phyloP scores from a whole-genome alignment of 2,888 invertebrate species.

The Temnothorax unifasciatus region DNA sequence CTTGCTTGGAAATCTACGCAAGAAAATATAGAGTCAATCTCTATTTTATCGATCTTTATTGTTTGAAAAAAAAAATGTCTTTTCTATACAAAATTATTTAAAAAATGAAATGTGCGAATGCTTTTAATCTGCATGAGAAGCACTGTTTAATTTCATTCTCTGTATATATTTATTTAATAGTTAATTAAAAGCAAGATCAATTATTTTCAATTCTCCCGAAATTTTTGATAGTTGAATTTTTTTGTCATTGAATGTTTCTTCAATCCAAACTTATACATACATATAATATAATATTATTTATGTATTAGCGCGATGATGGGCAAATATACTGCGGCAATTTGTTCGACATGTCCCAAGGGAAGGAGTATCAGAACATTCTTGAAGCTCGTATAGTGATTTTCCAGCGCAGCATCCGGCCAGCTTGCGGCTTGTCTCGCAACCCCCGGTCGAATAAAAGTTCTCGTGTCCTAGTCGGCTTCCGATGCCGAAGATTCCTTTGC shows the following conservation, averaged over 20 bases:
- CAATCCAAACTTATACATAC: background rate
- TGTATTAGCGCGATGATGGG: background rate
- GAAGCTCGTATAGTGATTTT: constrained; percentile 16
- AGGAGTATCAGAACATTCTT: constrained; percentile 38
- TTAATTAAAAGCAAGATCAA: background rate
- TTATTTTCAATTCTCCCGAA: background rate
- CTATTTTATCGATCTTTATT: background rate
- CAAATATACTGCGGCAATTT: constrained; percentile 1
- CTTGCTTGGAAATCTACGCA: background rate
- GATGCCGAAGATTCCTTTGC: constrained; percentile 74
- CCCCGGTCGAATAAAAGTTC: constrained; percentile 70
- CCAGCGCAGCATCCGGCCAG: constrained; percentile 5
- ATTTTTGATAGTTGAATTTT: background rate
- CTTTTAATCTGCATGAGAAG: background rate
- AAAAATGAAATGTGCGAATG: background rate
- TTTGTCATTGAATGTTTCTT: background rate
- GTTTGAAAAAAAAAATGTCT: too few species aligned
- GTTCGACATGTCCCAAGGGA: background rate
- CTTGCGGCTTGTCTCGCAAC: constrained; percentile 47
- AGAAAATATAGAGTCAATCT: background rate
- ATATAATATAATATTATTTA: constrained; percentile 15
- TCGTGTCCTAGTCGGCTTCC: constrained; percentile 64
- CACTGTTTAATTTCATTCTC: background rate
- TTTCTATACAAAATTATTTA: too few species aligned
- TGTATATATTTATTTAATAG: background rate